Conservation (phyloP, 2,888 invertebrate genomes). For the Tupiocoris notatus region DNA sequence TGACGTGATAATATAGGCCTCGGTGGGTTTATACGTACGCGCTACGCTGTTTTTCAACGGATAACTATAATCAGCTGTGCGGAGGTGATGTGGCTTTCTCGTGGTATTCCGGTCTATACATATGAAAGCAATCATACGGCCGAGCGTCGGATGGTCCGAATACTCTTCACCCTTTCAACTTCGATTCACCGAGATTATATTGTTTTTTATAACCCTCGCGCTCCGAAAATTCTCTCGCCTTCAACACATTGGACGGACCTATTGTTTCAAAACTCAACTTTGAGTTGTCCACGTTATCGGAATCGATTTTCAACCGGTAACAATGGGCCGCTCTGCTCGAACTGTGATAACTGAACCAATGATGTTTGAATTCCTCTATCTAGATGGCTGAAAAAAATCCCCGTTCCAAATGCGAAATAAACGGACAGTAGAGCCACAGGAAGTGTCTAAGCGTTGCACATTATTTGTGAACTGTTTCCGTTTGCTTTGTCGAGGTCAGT, state of each 20-base stretch:
- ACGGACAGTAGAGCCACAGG: too few relatives aligned
- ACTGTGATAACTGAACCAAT: neutral
- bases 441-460: too few relatives aligned
- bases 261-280: constrained; percentile 17
- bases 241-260: neutral
- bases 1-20: constrained; percentile 35
- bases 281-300: constrained; percentile 37
- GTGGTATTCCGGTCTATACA: constrained; percentile 11
- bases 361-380: neutral
- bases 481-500: too few relatives aligned
- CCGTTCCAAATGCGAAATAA: neutral
- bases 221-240: constrained; percentile 2
- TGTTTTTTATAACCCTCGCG: constrained; percentile 34
- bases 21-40: constrained; percentile 9
- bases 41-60: neutral
- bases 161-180: constrained; percentile 8
- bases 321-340: constrained; percentile 23
- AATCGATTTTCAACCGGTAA: constrained; percentile 34
- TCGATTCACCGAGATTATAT: constrained; percentile 38
- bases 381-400: neutral
- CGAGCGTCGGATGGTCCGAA: neutral
- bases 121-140: constrained; percentile 34
- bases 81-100: constrained; percentile 17
- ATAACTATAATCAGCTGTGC: constrained; percentile 32
- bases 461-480: too few relatives aligned